These are phyloP conservation scores for Manacus vitellinus DNA, from an alignment of 2,113 vertebrate genomes.

Conservation along the genomic window DNA sequence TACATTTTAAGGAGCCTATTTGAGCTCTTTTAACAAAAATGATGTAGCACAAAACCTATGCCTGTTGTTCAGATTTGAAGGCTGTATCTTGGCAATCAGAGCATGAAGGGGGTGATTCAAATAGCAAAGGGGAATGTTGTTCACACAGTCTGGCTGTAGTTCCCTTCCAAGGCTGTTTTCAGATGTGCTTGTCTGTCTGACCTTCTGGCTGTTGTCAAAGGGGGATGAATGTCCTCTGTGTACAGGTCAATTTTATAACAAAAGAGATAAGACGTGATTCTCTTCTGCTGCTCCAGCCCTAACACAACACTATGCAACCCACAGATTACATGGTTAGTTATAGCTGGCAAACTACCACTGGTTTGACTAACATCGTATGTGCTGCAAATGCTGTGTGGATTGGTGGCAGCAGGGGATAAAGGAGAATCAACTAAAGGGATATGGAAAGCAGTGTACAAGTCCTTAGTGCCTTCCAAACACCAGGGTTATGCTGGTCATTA, in stretches of 20 bases:
- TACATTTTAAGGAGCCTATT: neutral
- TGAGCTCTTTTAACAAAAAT: neutral
- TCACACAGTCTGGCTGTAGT: neutral
- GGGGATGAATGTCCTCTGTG: neutral
- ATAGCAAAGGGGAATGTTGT: neutral
- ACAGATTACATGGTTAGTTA: neutral
- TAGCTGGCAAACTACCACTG: neutral
- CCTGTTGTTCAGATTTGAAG: neutral
- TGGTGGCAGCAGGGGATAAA: neutral
- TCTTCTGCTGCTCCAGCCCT: neutral
- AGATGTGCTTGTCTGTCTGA: neutral
- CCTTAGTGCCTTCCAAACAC: neutral
- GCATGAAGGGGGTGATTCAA: neutral
- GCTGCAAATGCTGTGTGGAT: constrained; percentile 28
- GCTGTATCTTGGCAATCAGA: neutral
- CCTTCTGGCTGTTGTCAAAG: neutral
- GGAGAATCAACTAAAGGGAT: neutral
- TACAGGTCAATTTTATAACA: neutral
- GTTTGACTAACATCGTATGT: neutral
- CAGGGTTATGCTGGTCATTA: neutral
- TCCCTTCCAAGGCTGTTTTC: neutral
- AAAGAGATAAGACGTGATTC: neutral
- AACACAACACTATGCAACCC: neutral
- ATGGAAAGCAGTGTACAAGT: neutral
- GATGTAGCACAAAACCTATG: neutral